These are phyloP conservation scores for Bradypodion ventrale DNA, from an alignment of 2,797 vertebrate genomes.

Conservation along the genomic window DNA sequence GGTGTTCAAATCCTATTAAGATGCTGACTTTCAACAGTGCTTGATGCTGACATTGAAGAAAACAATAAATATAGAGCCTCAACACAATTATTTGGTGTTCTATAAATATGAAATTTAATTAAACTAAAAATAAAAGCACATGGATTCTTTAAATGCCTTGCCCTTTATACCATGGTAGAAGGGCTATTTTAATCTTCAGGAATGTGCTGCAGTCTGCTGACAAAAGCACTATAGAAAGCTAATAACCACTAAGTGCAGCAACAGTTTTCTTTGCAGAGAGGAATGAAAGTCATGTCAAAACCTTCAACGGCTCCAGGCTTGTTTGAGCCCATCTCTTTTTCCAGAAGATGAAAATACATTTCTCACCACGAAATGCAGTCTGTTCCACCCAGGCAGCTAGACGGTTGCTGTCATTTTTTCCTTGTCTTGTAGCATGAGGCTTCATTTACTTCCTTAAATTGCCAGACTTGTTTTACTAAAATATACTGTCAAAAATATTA, in stretches of 20 bases:
- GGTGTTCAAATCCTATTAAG: constrained; percentile 11
- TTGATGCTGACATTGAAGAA: constrained; percentile 60
- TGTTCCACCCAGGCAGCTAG: background rate
- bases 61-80: constrained; percentile 44
- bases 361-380: background rate
- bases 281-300: constrained; percentile 20
- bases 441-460: background rate
- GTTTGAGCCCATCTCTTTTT: background rate
- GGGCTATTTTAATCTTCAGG: background rate
- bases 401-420: background rate
- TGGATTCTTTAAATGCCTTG: constrained; percentile 50
- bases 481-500: background rate
- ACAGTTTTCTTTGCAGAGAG: background rate
- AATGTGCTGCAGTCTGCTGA: constrained; percentile 33
- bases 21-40: background rate
- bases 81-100: constrained; percentile 52
- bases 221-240: constrained; percentile 17
- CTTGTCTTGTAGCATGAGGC: background rate
- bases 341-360: background rate
- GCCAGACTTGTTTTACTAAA: constrained; percentile 4
- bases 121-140: constrained; percentile 42
- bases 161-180: constrained; percentile 28
- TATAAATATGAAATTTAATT: constrained; percentile 56
- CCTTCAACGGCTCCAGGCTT: constrained; percentile 6
- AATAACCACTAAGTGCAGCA: background rate